A percentile compares a stretch with the other conserved stretches of the same genome.
Evolutionary conservation across 2,888 invertebrate species (phyloP).

Genomic region (Torymus auratus): DNA sequence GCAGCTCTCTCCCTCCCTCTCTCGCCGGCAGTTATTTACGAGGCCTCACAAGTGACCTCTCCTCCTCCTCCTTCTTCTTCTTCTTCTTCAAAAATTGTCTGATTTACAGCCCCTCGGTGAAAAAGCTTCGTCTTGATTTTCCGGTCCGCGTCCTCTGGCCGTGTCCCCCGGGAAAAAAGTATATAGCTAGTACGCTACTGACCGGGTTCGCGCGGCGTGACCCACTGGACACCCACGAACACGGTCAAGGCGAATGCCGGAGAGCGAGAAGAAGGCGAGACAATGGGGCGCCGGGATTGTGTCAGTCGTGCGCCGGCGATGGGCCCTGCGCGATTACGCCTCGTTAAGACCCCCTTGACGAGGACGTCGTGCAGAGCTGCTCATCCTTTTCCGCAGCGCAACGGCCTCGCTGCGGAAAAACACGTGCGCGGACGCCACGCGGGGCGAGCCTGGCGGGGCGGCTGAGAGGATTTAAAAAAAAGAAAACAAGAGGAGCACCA

Average conservation of each 20-base stretch:
- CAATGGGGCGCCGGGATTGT: constrained; percentile 48
- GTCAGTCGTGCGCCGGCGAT: constrained; percentile 38
- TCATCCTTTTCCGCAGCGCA: too few species aligned
- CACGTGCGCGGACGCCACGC: too few species aligned
- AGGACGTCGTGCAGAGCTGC: too few species aligned
- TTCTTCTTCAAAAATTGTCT: constrained; percentile 26
- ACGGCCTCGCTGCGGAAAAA: too few species aligned
- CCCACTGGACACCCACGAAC: constrained; percentile 62
- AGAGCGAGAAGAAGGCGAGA: constrained; percentile 16
- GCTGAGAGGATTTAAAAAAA: too few species aligned
- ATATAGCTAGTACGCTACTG: constrained; percentile 24
- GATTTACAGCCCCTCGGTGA: constrained; percentile 43
- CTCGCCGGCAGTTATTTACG: constrained; percentile 35
- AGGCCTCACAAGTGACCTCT: constrained; percentile 11
- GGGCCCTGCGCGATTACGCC: constrained; percentile 39
- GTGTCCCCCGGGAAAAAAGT: neutral
- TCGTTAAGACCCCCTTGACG: constrained; percentile 24
- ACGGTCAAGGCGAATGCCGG: constrained; percentile 51
- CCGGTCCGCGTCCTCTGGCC: neutral
- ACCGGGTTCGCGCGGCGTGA: constrained; percentile 58
- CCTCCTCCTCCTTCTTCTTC: constrained; percentile 14
- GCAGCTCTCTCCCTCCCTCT: neutral
- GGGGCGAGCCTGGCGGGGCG: too few species aligned
- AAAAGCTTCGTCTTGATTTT: constrained; percentile 42
- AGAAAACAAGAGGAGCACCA: neutral